These are phyloP conservation scores for Mamestra brassicae DNA, from an alignment of 2,888 invertebrate species.

Conservation along the genomic window DNA sequence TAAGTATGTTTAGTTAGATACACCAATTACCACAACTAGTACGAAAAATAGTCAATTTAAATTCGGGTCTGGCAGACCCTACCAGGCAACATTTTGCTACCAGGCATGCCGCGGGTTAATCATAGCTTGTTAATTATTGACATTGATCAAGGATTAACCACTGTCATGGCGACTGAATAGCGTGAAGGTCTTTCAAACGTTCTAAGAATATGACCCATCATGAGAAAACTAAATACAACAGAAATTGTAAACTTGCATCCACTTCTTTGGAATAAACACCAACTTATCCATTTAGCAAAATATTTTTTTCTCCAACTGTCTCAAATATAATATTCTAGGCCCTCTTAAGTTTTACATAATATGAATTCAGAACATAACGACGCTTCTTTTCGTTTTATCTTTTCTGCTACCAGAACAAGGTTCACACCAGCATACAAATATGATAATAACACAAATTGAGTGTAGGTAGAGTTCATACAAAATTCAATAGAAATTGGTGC, in stretches of 20 bases:
- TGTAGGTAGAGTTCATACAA: constrained; percentile 39
- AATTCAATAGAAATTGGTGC: constrained; percentile 32
- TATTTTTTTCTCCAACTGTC: constrained; percentile 1
- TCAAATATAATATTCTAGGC: background rate
- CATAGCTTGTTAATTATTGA: no score
- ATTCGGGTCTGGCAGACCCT: no score
- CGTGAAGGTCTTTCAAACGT: background rate
- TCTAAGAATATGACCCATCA: background rate
- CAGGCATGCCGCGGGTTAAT: no score
- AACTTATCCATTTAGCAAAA: background rate
- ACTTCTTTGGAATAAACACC: constrained; percentile 1
- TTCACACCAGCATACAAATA: constrained; percentile 32
- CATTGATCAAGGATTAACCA: no score
- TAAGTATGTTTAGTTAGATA: no score
- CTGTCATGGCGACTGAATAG: no score
- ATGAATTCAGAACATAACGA: constrained; percentile 27
- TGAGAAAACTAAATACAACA: background rate
- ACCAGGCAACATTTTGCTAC: no score
- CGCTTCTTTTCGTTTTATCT: constrained; percentile 32
- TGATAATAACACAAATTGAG: constrained; percentile 48
- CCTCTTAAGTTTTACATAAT: constrained; percentile 14
- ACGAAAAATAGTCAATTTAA: no score
- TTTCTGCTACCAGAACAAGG: constrained; percentile 7
- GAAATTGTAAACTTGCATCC: background rate
- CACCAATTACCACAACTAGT: no score